Conservation (phyloP, 2,797 vertebrate species). For the Mormyrops boulengeri region DNA sequence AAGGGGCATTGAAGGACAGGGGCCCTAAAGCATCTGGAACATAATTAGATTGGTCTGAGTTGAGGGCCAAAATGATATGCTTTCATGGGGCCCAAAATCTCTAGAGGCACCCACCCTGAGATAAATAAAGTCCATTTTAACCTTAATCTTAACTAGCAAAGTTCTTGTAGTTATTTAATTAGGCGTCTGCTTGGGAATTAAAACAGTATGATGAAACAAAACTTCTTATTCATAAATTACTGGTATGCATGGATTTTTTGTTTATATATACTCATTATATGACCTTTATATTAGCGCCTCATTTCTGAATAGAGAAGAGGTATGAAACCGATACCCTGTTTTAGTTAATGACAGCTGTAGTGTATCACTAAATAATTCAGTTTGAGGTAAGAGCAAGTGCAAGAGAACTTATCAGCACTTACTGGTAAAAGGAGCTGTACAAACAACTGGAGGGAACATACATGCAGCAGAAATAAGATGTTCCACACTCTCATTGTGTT, state of each 20-base stretch:
- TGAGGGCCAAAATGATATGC: not conserved
- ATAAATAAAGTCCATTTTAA: not conserved
- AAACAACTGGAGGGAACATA: not conserved
- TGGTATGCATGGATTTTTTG: not conserved
- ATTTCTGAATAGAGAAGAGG: not conserved
- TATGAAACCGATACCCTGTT: not conserved
- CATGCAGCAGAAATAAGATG: not conserved
- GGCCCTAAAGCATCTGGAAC: not conserved
- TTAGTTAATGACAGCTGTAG: not conserved
- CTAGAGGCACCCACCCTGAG: not conserved
- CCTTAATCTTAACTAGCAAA: not conserved
- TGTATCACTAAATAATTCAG: conserved; percentile 1
- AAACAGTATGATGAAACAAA: not conserved
- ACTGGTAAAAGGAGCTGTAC: not conserved
- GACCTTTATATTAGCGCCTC: not conserved
- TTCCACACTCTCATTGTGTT: not conserved
- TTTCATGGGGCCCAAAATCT: not conserved
- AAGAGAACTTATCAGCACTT: not conserved
- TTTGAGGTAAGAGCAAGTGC: not conserved
- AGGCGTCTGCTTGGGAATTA: not conserved
- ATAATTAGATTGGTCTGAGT: not conserved
- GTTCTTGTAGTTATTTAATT: not conserved
- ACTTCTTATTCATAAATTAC: not conserved
- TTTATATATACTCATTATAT: not conserved
- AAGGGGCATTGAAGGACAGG: not conserved